Evolutionary conservation across 2,888 invertebrate species (phyloP), one percentile per base, ranked within the genome.

Genomic region (Lymantria monacha): DNA sequence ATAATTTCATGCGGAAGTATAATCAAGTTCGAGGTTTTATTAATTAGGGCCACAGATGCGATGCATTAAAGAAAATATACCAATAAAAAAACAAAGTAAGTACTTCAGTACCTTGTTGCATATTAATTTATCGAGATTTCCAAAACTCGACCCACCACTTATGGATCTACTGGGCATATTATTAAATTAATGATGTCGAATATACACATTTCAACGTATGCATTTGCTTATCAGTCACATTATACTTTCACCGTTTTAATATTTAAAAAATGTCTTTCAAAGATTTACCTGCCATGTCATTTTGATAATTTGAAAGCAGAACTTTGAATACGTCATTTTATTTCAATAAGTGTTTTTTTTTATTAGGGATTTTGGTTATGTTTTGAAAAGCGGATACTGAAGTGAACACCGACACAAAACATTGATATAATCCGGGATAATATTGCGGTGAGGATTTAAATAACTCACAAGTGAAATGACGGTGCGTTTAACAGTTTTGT

Each of bases 371-470:
- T 70, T 70, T 72, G 63, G 63, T 70, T 64, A 70, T 79, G 75
- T 81, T 81, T 80, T 71, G 72, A 74, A 78, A 80, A 68, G 64
- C 59, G 62, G 66, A 69, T 72, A 72, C 72, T 79, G 50, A 67
- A 83, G 76, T 81, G 83, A 83, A 65, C 81, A 79, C 75, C 74
- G 75, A 73, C 73, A 83, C 82, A 87, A 85, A 83, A 83, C 79
- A 75, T 74, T 67, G 73, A 78, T 85, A 79, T 86, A 86, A 89
- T 86, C 87, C 81, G 69, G 75, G 79, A 73, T 85, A 79, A 83
- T 80, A 76, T 83, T 83, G 84, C 84, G 83, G 83, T 64, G 61
- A 69, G 67, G 83, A 81, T 86, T n/a, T 83, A 79, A 76, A 81
- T 75, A 76, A 78, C 77, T 83, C 79, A 84, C 87, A 81, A 79